phyloP scores from a whole-genome alignment of 2,797 vertebrate genomes.

The Propithecus perrieri region DNA sequence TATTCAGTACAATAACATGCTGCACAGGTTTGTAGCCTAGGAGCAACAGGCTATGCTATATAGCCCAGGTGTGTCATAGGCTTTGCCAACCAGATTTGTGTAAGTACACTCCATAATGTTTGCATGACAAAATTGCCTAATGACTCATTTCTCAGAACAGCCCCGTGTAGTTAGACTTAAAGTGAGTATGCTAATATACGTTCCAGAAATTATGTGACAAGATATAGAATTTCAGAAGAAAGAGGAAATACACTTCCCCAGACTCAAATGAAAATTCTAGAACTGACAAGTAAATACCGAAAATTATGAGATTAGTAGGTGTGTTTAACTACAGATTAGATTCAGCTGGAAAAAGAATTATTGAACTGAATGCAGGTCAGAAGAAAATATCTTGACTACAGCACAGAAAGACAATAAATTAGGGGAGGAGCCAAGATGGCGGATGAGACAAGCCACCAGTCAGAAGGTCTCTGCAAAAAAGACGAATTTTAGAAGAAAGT shows the following conservation, averaged over 20 bases:
- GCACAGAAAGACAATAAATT: background rate
- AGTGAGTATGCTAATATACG: background rate
- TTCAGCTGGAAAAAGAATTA: background rate
- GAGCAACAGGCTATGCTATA: background rate
- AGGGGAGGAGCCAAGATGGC: no score
- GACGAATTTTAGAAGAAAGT: no score
- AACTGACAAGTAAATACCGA: background rate
- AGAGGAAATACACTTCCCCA: background rate
- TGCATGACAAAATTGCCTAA: background rate
- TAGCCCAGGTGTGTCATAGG: background rate
- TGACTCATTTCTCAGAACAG: background rate
- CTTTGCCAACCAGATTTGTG: background rate
- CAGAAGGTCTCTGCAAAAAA: no score
- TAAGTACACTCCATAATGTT: background rate
- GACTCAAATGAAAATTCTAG: background rate
- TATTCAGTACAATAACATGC: background rate
- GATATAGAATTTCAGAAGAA: background rate
- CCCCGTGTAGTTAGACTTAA: background rate
- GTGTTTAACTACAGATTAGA: background rate
- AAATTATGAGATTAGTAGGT: background rate
- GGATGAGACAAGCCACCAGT: no score
- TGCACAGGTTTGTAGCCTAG: background rate
- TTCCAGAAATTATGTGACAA: background rate
- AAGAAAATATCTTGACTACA: background rate
- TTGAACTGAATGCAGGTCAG: background rate